Conservation (phyloP, 2,888 invertebrate species). For the Gymnosoma rotundatum region DNA sequence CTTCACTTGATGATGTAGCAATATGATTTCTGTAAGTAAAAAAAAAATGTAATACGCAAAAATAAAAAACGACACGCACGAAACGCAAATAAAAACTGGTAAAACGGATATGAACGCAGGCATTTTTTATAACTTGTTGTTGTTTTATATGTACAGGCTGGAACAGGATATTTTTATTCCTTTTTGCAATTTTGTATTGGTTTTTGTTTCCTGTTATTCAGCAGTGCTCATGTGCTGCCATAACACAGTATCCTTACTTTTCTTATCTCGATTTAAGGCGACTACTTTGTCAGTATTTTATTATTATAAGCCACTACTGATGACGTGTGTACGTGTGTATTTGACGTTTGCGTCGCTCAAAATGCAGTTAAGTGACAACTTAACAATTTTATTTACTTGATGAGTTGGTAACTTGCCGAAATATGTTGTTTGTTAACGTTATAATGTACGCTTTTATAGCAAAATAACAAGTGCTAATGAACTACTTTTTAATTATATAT, state of each 20-base stretch:
- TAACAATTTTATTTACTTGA: constrained; percentile 65
- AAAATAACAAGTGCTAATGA: constrained; percentile 35
- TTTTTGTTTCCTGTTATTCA: constrained; percentile 42
- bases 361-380: constrained; percentile 66
- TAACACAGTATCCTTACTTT: constrained; percentile 15
- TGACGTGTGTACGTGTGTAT: constrained; percentile 54
- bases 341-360: constrained; percentile 60
- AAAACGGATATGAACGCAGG: neutral
- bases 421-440: constrained; percentile 9
- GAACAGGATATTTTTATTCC: constrained; percentile 16
- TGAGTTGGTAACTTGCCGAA: constrained; percentile 52
- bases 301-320: constrained; percentile 26
- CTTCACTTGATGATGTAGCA: constrained; percentile 27
- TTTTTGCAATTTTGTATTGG: constrained; percentile 38
- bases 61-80: constrained; percentile 44
- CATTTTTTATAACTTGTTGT: neutral
- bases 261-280: constrained; percentile 4
- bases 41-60: constrained; percentile 41
- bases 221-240: neutral
- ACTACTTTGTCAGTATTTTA: neutral
- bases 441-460: constrained; percentile 36
- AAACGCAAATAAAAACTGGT: constrained; percentile 32
- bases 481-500: neutral
- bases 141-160: neutral
- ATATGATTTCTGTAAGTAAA: constrained; percentile 28